Conservation (phyloP, 2,113 vertebrate species). For the Malurus elegans region DNA sequence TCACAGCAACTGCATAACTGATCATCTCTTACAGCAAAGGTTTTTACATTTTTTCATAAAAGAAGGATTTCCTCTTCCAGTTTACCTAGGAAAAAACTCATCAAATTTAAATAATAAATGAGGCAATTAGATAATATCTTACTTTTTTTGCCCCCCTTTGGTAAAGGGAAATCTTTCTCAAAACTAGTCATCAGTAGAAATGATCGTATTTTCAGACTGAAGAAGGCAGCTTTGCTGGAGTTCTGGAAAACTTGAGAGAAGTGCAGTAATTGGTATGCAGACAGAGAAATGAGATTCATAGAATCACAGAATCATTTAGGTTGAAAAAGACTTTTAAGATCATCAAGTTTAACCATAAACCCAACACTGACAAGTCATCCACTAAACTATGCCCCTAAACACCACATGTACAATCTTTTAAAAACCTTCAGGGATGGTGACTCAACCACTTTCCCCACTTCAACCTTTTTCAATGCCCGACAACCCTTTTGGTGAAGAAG, state of each 20-base stretch:
- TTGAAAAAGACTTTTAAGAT: not conserved
- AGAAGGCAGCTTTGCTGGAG: not conserved
- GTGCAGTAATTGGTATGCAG: not conserved
- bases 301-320: not conserved
- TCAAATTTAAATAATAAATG: not conserved
- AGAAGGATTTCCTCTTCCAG: not conserved
- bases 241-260: not conserved
- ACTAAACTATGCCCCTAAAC: not conserved
- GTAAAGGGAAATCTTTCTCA: not conserved
- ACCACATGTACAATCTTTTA: not conserved
- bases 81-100: not conserved
- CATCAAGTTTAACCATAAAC: not conserved
- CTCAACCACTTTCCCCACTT: not conserved
- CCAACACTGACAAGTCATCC: not conserved
- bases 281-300: not conserved
- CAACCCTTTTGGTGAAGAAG: not conserved
- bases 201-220: not conserved
- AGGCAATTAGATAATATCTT: not conserved
- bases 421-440: not conserved
- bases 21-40: not conserved
- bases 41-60: not conserved
- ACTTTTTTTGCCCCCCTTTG: not conserved
- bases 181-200: not conserved
- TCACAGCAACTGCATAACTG: not conserved
- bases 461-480: not conserved